Evolutionary conservation across 2,113 vertebrate genomes (phyloP).

Genomic region (Pipra filicauda): DNA sequence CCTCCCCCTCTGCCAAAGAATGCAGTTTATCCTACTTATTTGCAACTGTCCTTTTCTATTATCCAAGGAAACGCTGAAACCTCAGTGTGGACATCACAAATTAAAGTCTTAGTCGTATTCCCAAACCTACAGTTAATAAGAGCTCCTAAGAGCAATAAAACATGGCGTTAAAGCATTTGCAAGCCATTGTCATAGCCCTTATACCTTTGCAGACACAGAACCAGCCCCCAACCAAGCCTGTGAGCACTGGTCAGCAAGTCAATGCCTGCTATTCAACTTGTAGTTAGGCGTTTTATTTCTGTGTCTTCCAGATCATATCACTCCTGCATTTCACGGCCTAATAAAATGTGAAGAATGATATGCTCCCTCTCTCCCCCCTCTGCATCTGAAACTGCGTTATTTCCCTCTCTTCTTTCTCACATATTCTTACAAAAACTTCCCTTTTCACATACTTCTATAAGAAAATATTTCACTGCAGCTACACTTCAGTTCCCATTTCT

Average conservation of each 20-base stretch:
- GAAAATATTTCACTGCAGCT: constrained; percentile 57
- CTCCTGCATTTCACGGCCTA: constrained; percentile 53
- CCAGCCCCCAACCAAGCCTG: constrained; percentile 59
- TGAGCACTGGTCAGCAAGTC: constrained; percentile 73
- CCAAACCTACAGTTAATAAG: constrained; percentile 48
- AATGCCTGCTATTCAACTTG: constrained; percentile 71
- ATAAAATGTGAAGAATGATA: constrained; percentile 63
- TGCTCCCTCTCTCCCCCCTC: neutral
- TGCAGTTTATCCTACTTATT: constrained; percentile 67
- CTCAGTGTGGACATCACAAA: constrained; percentile 35
- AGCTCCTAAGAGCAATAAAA: constrained; percentile 61
- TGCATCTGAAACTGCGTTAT: constrained; percentile 55
- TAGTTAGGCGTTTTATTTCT: constrained; percentile 67
- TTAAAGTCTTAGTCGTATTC: constrained; percentile 26
- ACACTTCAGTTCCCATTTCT: constrained; percentile 64
- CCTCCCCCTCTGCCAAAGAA: constrained; percentile 62
- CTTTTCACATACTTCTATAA: constrained; percentile 65
- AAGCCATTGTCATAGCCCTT: constrained; percentile 64
- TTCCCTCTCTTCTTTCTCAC: constrained; percentile 60
- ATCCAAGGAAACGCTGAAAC: constrained; percentile 18
- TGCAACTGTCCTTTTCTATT: constrained; percentile 41
- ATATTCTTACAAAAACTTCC: constrained; percentile 75
- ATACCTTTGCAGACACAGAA: constrained; percentile 64
- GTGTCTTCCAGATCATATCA: constrained; percentile 59
- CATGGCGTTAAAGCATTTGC: constrained; percentile 70